These are phyloP conservation scores for Lordiphosa fenestrarum DNA, from an alignment of 2,888 invertebrate genomes.

Conservation along the genomic window DNA sequence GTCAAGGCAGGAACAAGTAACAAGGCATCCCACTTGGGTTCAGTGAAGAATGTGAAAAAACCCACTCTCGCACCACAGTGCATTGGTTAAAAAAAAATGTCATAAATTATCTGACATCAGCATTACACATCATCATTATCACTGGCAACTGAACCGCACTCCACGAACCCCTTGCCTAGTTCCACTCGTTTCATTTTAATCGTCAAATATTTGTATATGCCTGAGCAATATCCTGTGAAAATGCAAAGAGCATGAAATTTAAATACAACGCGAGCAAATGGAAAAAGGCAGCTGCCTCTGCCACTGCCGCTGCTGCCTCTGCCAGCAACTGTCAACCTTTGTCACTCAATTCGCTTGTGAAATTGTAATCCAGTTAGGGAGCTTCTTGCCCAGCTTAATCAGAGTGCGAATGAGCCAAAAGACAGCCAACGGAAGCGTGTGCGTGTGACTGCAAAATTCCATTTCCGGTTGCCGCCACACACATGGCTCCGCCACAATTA, in stretches of 20 bases:
- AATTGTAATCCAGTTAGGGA: constrained; percentile 67
- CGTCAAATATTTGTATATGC: constrained; percentile 47
- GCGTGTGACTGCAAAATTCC: constrained; percentile 63
- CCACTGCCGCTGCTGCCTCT: constrained; percentile 1
- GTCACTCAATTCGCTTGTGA: constrained; percentile 66
- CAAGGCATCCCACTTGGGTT: too few species aligned
- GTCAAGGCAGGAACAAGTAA: too few species aligned
- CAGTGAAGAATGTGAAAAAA: too few species aligned
- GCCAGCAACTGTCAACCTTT: constrained; percentile 69
- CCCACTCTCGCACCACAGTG: too few species aligned
- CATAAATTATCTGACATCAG: constrained; percentile 38
- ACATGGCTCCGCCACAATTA: constrained; percentile 24
- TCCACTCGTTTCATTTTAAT: constrained; percentile 30
- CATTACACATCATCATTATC: constrained; percentile 41
- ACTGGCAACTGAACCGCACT: constrained; percentile 24
- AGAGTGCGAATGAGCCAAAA: constrained; percentile 44
- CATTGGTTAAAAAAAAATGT: constrained; percentile 7
- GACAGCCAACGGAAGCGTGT: constrained; percentile 51
- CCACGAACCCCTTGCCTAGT: not conserved
- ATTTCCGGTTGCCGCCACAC: constrained; percentile 52
- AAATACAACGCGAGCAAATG: constrained; percentile 36
- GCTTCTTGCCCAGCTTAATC: constrained; percentile 46
- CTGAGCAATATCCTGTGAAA: constrained; percentile 39
- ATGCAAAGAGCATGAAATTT: constrained; percentile 47
- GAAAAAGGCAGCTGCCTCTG: constrained; percentile 27